Conservation (phyloP, 1,140 invertebrate genomes). For the Oryctes rhinoceros region DNA sequence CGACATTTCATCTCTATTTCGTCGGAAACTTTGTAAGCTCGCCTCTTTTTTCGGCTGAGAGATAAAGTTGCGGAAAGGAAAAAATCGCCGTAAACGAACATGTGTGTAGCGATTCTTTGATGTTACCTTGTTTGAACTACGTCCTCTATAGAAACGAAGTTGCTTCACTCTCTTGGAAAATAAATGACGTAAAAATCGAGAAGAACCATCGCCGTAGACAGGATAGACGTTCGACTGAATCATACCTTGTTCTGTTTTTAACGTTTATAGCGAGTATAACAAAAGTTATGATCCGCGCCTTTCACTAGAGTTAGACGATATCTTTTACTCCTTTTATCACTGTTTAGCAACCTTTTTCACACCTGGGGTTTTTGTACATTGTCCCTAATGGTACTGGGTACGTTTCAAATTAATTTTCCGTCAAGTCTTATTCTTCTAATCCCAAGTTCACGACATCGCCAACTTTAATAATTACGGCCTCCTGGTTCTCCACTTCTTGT, state of each 20-base stretch:
- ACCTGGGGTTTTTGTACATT: too few relatives aligned
- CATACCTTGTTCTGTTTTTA: neutral
- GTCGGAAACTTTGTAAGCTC: slow-evolving; percentile 8
- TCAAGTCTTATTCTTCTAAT: too few relatives aligned
- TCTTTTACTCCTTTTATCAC: too few relatives aligned
- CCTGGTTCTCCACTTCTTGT: too few relatives aligned
- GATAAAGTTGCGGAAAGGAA: slow-evolving; percentile 25
- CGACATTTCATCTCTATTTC: slow-evolving; percentile 17
- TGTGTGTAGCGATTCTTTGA: slow-evolving; percentile 1
- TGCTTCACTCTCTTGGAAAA: neutral
- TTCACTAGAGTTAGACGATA: too few relatives aligned
- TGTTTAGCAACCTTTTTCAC: too few relatives aligned
- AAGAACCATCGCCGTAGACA: neutral
- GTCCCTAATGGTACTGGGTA: too few relatives aligned
- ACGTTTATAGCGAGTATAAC: neutral
- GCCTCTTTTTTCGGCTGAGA: neutral
- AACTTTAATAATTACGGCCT: too few relatives aligned
- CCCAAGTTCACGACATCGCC: too few relatives aligned
- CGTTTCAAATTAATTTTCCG: too few relatives aligned
- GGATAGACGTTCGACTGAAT: neutral
- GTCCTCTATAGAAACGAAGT: neutral
- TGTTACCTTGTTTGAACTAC: slow-evolving; percentile 3
- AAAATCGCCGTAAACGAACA: slow-evolving; percentile 18
- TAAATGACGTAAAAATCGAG: slow-evolving; percentile 27
- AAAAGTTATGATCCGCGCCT: neutral